Base-by-base conservation (phyloP, 2,797 vertebrate species). In the Microctenopoma steveboyesi region DNA sequence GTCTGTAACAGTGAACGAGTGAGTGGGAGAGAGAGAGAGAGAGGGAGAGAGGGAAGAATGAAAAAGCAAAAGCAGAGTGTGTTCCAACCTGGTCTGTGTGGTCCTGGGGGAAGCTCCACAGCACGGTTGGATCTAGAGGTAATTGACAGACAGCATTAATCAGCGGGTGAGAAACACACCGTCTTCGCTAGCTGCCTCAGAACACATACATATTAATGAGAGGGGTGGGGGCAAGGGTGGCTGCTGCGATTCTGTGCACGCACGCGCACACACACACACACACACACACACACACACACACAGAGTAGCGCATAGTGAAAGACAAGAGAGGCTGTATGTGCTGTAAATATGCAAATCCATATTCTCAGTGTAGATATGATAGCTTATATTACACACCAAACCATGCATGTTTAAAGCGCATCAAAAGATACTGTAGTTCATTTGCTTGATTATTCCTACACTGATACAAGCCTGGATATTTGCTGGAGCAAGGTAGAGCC, bases 31-130 rank as follows among this genome's bases (percentile, higher is more conserved):
- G 55, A 49, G 16, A 39, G 58, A 58, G 46, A 12, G 59, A 18
- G 50, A 79, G 49, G 40, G 70, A 47, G 35, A 22, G 47, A 68
- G 78, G 63, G 79, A 74, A 85, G 90, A 86, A 89, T 79, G 76
- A 87, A 73, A 90, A 82, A 90, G 90, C 88, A 93, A 90, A 82
- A 90, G 90, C 87, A 93, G 90, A 93, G 92, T 92, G 92, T 93
- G 91, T 95, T 94, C 97, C 94, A 95, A 99, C 98, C 97, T 99
- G 97, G 94, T 99, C 96, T 95, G 95, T 94, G 93, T 96, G 97
- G 95, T 98, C 97, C 95, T 97, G 96, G 82, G 98, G 98, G 95
- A 98, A 99, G 94, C 96, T 98, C 98, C 98, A 99, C 93, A 98
- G 93, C 93, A 99, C 93, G 94, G 95, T 95, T 85, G 98, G 97